Base-by-base conservation (phyloP, 1,140 invertebrate species). In the Caenorhabditis tropicalis region DNA sequence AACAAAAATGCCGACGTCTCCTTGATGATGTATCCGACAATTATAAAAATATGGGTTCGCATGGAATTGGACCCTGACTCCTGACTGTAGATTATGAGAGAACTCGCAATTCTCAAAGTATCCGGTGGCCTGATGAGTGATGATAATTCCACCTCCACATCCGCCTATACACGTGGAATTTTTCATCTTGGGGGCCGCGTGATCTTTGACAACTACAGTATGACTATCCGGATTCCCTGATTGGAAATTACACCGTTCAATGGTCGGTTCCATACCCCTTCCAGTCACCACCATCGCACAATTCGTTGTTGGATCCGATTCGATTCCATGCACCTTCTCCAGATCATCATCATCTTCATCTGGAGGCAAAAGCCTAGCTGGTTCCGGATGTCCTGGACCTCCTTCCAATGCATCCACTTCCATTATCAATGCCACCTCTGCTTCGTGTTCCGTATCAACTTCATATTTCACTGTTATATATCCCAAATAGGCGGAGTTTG, bases 201-300 rank as follows among this genome's bases (percentile, higher is more conserved):
- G 36, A 74, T 74, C 65, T n/a, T 74, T 74, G 6, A 74, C 65
- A 74, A 74, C 65, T 43, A 74, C 65, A 74, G 65, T 74, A 74
- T 74, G 65, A 74, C 36, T 43, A 24, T 74, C 65, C 12, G 65
- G 29, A 46, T 74, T 74, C 4, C 65, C 65, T 0, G 65, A 74
- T n/a, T 74, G 65, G 24, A 74, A 74, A 74, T 74, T n/a, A 19
- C 65, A 74, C 0, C n/a, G 5, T n/a, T 74, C 65, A 46, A 74
- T 74, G 19, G n/a, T 74, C 4, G 65, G 65, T 29, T 74, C 65
- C 65, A 74, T 29, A 1, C 36, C 36, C 10, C 7, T 21, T 46
- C 65, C 65, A 12, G 65, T 74, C 6, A 74, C 36, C 0, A 74
- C n/a, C 65, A 74, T 74, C 1, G 65, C 65, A n/a, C 65, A 74